Evolutionary conservation across 2,113 vertebrate species (phyloP), one percentile per base, ranked within the genome.

Genomic region (Aldabrachelys gigantea): DNA sequence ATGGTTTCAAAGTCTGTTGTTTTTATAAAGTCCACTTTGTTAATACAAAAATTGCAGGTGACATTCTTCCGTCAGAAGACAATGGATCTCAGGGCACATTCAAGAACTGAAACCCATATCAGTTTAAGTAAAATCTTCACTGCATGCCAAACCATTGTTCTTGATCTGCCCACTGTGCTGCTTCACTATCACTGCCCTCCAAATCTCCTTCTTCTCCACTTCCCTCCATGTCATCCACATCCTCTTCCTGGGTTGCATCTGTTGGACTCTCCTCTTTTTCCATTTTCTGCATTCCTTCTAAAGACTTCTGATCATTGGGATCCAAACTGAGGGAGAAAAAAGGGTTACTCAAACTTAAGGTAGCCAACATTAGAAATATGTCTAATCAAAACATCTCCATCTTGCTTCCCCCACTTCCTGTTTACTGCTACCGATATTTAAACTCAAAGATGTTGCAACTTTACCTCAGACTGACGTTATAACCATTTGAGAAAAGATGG

Each of bases 101-200:
- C 41, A 52, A 79, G 86, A 56, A 88, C 89, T 75, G 54, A n/a
- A 27, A 5, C 1, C 9, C 78, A 44, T 47, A 78, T 86, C 54
- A 25, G 47, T 29, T 69, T 47, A 24, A 4, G 75, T 47, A 13
- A 72, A 47, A 47, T 44, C 84, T 17, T 98, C 96, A 99, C 98
- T 99, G 99, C 99, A 99, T 99, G 49, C 99, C 99, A 56, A 99
- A 99, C 99, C 99, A 99, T 98, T 99, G 99, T 57, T 99, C 99
- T 92, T 99, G 99, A 90, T 99, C 99, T 0, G 99, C 99, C 99
- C 99, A 99, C 98, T 99, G 99, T 2, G 99, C 99, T 0, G 99
- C 99, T 95, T 99, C 99, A 2, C 99, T 99, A 98, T 99, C 99
- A 8, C 99, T 99, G 96, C 99, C 99, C 97, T 99, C 99, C 89